phyloP scores from a whole-genome alignment of 2,888 invertebrate species.

The Mechanitis mazaeus region DNA sequence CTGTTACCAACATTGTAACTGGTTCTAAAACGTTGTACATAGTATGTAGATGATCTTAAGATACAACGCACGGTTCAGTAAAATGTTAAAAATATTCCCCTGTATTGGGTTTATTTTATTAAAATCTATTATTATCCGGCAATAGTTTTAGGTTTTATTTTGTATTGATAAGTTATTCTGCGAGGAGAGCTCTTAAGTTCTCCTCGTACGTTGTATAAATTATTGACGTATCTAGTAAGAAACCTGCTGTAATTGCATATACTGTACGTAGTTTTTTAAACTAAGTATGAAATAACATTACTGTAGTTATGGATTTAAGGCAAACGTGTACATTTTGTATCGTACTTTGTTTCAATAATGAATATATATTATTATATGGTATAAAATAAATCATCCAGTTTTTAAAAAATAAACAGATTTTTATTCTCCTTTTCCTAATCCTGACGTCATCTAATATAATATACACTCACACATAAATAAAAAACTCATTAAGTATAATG shows the following conservation, averaged over 20 bases:
- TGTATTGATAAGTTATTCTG: conserved; percentile 40
- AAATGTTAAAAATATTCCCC: conserved; percentile 40
- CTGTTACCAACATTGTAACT: conserved; percentile 53
- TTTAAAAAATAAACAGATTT: conserved; percentile 73
- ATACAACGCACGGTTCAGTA: conserved; percentile 40
- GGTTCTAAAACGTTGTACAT: conserved; percentile 64
- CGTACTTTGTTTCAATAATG: conserved; percentile 83
- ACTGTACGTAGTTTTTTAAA: conserved; percentile 74
- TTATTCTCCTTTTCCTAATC: conserved; percentile 40
- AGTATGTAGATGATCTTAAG: conserved; percentile 46
- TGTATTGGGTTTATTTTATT: conserved; percentile 53
- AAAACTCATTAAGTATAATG: not conserved
- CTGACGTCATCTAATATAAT: conserved; percentile 5
- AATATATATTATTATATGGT: conserved; percentile 84
- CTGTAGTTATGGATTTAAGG: conserved; percentile 69
- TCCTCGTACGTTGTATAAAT: conserved; percentile 71
- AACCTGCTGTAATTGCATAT: conserved; percentile 69
- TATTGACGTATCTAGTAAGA: conserved; percentile 67
- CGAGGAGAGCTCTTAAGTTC: conserved; percentile 43
- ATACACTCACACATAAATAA: not conserved
- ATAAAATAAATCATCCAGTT: conserved; percentile 80
- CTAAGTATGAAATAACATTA: conserved; percentile 75
- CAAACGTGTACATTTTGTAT: conserved; percentile 85
- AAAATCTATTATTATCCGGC: conserved; percentile 58
- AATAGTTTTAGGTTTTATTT: conserved; percentile 53